These are phyloP conservation scores for Orchestia grillus DNA, from an alignment of 1,140 invertebrate species.

Conservation along the genomic window DNA sequence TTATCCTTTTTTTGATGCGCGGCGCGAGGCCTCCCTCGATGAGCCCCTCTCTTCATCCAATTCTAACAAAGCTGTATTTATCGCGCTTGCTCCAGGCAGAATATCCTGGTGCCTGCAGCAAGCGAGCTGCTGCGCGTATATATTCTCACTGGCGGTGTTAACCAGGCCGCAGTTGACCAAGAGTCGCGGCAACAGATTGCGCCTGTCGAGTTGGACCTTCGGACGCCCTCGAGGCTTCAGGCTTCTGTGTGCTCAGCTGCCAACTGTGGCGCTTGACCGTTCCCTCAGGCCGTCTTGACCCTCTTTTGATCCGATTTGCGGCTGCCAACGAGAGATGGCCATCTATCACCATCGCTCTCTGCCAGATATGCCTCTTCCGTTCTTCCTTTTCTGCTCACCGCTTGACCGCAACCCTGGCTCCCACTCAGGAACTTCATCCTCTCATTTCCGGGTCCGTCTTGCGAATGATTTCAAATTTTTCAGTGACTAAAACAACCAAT, in stretches of 20 bases:
- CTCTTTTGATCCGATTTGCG: constrained; percentile 52
- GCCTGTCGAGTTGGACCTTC: neutral
- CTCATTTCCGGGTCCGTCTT: neutral
- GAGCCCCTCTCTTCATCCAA: neutral
- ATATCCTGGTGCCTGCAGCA: neutral
- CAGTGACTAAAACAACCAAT: neutral
- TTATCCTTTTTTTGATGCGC: neutral
- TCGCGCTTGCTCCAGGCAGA: neutral
- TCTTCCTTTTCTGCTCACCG: neutral
- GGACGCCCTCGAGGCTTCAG: constrained; percentile 28
- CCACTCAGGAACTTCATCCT: neutral
- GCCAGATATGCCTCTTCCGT: constrained; percentile 27
- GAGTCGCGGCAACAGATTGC: constrained; percentile 40
- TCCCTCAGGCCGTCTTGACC: constrained; percentile 54
- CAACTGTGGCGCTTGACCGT: constrained; percentile 53
- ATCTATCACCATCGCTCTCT: constrained; percentile 8
- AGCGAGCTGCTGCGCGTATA: neutral
- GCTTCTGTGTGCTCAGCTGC: constrained; percentile 51
- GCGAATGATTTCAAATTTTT: neutral
- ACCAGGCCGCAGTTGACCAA: neutral
- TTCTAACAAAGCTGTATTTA: neutral
- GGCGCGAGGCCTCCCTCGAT: neutral
- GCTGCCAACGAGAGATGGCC: constrained; percentile 39
- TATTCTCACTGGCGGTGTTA: neutral
- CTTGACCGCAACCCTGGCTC: neutral